Conservation (phyloP, 2,797 vertebrate genomes). For the Tympanoctomys barrerae region DNA sequence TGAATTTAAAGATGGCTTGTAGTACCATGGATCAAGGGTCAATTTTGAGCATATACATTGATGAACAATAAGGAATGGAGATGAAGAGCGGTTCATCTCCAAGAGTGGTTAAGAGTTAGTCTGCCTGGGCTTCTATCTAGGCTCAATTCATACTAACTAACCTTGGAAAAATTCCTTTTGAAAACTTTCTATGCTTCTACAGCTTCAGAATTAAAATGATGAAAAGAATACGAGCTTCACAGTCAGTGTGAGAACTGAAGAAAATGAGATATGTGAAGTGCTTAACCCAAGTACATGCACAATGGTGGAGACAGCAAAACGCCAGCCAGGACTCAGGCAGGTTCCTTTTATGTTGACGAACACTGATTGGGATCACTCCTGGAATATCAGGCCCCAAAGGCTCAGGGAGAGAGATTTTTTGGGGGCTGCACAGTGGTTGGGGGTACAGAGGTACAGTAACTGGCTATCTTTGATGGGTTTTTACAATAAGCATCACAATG, state of each 20-base stretch:
- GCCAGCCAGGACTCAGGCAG: background rate
- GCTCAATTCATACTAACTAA: background rate
- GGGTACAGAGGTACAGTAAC: background rate
- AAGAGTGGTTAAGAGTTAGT: background rate
- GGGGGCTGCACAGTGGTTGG: background rate
- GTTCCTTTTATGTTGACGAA: background rate
- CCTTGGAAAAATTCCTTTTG: background rate
- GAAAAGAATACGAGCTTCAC: background rate
- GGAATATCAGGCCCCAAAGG: background rate
- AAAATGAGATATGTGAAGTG: background rate
- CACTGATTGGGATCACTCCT: background rate
- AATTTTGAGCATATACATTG: background rate
- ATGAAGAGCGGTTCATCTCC: too few relatives aligned
- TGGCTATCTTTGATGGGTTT: background rate
- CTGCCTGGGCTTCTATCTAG: background rate
- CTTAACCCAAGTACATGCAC: background rate
- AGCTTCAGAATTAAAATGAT: slow-evolving; percentile 17
- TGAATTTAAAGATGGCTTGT: background rate
- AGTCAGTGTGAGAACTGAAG: background rate
- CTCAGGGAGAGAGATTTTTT: background rate
- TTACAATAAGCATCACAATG: background rate
- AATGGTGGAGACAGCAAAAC: background rate
- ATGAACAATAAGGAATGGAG: background rate
- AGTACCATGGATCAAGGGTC: background rate
- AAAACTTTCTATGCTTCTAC: background rate